phyloP scores from a whole-genome alignment of 2,113 vertebrate species.

The Erinaceus europaeus region DNA sequence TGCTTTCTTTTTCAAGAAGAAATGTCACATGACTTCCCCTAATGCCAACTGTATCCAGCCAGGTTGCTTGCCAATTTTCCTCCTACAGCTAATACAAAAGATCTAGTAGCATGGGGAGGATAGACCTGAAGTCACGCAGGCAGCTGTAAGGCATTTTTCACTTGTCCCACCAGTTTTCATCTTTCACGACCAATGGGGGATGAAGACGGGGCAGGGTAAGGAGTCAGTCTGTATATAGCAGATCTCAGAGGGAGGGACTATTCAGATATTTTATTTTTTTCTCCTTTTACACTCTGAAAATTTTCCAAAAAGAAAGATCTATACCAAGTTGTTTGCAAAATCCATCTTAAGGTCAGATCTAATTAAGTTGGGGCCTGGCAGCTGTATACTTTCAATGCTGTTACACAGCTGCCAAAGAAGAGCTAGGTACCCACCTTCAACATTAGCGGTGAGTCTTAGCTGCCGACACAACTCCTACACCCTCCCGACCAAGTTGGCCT shows the following conservation, averaged over 20 bases:
- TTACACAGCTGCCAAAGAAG: conserved; percentile 23
- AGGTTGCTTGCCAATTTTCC: neutral
- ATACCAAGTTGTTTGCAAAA: conserved; percentile 66
- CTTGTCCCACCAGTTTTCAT: neutral
- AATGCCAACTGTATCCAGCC: neutral
- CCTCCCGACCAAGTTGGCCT: neutral
- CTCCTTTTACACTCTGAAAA: conserved; percentile 41
- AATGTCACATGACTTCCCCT: neutral
- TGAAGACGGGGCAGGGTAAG: conserved; percentile 25
- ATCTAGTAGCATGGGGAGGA: neutral
- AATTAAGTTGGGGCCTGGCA: conserved; percentile 60
- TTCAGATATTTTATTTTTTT: no score
- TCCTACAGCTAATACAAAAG: neutral
- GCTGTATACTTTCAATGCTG: neutral
- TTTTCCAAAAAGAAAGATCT: conserved; percentile 59
- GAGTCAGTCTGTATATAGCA: neutral
- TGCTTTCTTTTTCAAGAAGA: neutral
- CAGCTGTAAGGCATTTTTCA: neutral
- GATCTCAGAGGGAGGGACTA: conserved; percentile 25
- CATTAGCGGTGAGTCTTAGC: neutral
- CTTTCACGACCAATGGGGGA: neutral
- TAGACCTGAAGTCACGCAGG: neutral
- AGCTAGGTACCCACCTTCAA: neutral
- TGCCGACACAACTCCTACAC: neutral
- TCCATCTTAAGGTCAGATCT: conserved; percentile 72